Base-by-base conservation (phyloP, 1,140 invertebrate genomes). In the Nephotettix cincticeps region DNA sequence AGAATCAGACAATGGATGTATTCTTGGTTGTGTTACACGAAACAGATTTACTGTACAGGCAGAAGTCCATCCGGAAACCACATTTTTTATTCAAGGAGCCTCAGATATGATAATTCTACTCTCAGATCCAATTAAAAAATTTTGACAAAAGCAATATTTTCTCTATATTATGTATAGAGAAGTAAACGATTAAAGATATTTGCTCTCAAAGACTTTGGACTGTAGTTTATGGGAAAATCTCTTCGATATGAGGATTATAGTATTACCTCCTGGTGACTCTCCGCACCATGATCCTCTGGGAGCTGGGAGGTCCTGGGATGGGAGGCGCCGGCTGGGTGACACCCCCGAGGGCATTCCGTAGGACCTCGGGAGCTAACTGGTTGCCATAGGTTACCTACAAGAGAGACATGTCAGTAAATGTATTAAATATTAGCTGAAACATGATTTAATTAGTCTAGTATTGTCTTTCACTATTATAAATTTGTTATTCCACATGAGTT, bases 211-310 rank as follows among this genome's bases (percentile, higher is more conserved):
- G n/a, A n/a, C n/a, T n/a, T n/a, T n/a, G n/a, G n/a, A n/a, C n/a
- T n/a, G n/a, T n/a, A n/a, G n/a, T n/a, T n/a, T n/a, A n/a, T n/a
- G n/a, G n/a, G n/a, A n/a, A n/a, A n/a, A n/a, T n/a, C n/a, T n/a
- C n/a, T n/a, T n/a, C n/a, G n/a, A n/a, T n/a, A n/a, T n/a, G n/a
- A n/a, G n/a, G n/a, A n/a, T n/a, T n/a, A n/a, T n/a, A n/a, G n/a
- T n/a, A 80, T 77, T 85, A 89, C 83, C 89, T 89, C 76, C 90
- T 83, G 13, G 87, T 89, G 0, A 92, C 88, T 58, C 89, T 86
- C 68, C 90, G 84, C 1, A 90, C 86, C 88, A 87, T 87, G 0
- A 88, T 83, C 21, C 84, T 79, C 25, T 75, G 70, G 36, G 73
- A 70, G 13, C 73, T 43, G 1, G 68, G 40, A 9, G 71, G 71